Conservation (phyloP, 2,797 vertebrate species). For the Onychomys torridus region DNA sequence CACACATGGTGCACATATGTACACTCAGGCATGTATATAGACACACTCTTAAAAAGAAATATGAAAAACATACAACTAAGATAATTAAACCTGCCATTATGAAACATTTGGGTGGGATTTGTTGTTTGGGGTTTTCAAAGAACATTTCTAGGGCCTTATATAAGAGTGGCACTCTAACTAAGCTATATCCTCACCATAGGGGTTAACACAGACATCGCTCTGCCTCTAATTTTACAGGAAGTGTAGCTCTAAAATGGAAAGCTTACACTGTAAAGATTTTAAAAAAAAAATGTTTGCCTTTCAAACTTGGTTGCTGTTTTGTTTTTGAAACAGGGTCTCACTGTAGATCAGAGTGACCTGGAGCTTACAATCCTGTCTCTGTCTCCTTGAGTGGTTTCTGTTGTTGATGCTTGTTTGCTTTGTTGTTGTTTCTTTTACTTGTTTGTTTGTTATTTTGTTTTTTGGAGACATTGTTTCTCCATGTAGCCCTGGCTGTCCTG, state of each 20-base stretch:
- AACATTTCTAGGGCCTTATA: not conserved
- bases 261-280: not conserved
- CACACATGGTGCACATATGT: not conserved
- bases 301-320: slow-evolving; percentile 40
- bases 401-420: not conserved
- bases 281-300: slow-evolving; percentile 54
- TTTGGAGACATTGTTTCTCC: not conserved
- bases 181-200: not conserved
- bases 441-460: not conserved
- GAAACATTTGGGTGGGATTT: not conserved
- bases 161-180: not conserved
- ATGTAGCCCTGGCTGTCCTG: not conserved
- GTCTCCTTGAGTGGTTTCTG: not conserved
- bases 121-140: not conserved
- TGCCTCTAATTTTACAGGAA: slow-evolving; percentile 14
- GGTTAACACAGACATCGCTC: not conserved
- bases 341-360: not conserved
- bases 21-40: not conserved
- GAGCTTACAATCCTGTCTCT: not conserved
- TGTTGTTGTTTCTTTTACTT: not conserved
- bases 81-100: not conserved
- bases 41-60: not conserved
- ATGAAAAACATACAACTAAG: not conserved
- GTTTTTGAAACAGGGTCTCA: not conserved
- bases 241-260: slow-evolving; percentile 52